Conservation (phyloP, 2,113 vertebrate species). For the Balaenoptera acutorostrata region DNA sequence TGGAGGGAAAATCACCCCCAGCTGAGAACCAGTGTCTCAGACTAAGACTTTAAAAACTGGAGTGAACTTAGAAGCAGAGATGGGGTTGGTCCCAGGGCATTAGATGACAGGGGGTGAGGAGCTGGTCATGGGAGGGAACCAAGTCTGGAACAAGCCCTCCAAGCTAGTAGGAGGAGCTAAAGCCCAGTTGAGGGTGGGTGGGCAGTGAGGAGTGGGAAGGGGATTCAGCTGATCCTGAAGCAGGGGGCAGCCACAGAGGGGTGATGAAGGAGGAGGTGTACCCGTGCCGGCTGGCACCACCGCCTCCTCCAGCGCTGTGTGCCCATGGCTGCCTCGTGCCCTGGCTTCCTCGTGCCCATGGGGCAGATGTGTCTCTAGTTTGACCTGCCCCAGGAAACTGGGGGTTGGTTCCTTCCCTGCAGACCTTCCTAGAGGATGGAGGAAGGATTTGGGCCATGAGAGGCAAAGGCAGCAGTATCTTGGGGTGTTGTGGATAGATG, state of each 20-base stretch:
- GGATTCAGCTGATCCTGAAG: neutral
- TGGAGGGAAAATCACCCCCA: neutral
- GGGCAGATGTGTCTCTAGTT: neutral
- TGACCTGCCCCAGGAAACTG: neutral
- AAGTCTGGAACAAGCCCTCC: neutral
- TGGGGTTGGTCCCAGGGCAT: rapidly evolving
- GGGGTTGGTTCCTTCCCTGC: neutral
- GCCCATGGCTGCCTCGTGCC: neutral
- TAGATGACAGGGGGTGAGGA: neutral
- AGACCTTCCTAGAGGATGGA: neutral
- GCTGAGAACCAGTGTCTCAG: neutral
- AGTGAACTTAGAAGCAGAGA: neutral
- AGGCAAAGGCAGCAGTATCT: neutral
- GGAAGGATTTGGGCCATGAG: rapidly evolving
- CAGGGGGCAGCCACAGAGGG: neutral
- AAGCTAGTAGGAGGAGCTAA: neutral
- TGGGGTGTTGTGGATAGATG: neutral
- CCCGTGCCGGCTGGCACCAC: neutral
- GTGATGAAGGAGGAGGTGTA: neutral
- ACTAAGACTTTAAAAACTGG: neutral
- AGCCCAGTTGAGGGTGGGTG: neutral
- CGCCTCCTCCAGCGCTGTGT: neutral
- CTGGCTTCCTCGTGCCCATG: neutral
- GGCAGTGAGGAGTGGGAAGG: neutral
- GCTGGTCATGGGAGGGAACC: neutral